Evolutionary conservation across 2,113 vertebrate species (phyloP), one percentile per base, ranked within the genome.

Genomic region (Podiceps cristatus): DNA sequence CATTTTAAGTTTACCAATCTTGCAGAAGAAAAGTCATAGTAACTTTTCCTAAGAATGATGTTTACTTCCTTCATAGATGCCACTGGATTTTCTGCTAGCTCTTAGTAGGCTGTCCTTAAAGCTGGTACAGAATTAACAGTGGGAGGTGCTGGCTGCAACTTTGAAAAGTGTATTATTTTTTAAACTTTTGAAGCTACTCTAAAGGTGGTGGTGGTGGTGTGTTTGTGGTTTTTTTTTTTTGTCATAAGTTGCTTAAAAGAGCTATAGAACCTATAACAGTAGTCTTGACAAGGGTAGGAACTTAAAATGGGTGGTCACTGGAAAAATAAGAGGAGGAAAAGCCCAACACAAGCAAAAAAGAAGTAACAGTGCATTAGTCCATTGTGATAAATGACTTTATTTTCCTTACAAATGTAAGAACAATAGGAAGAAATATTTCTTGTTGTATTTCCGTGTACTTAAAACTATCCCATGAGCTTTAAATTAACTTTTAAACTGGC

Each of bases 321-420:
- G 37, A 76, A 89, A 93, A 79, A 29, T 18, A 62, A 56, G 13
- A 25, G 1, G 1, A 15, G 7, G 42, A 16, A 47, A 73, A 28
- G 5, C 3, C 10, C n/a, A 55, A 29, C 5, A 4, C 24, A n/a
- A 72, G 1, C 3, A 2, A n/a, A 18, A 22, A 8, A 42, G 33
- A 77, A 9, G 11, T 37, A 78, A 49, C 68, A 72, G 13, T 82
- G 33, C 25, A 11, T 58, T 45, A 75, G 12, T 71, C 25, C n/a
- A 18, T 29, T 40, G 13, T 25, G 13, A 49, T 86, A 80, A 67
- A 45, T 19, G 0, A 19, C 0, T 2, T 1, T 35, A 76, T 45
- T 45, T 45, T 45, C 20, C 13, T 49, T 27, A 73, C 2, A 56
- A 76, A 77, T 49, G 3, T 31, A 87, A 45, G 10, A 80, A 17